Evolutionary conservation across 2,113 vertebrate genomes (phyloP), one percentile per base, ranked within the genome.

Genomic region (Ia io): DNA sequence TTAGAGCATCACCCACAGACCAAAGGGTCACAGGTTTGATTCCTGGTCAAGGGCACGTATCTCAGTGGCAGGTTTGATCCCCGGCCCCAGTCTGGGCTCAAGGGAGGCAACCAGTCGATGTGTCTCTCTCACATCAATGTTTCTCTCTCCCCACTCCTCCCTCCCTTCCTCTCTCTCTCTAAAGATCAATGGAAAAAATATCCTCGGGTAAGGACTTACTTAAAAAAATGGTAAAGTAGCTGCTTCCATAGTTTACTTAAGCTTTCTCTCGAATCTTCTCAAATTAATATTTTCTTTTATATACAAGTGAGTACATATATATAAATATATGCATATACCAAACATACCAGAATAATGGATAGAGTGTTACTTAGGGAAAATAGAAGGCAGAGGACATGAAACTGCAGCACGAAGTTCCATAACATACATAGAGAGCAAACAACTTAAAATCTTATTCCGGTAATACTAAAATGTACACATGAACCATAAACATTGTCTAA

Each of bases 261-360:
- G 87, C 65, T 91, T 95, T 73, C 56, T 84, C 92, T 95, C 71
- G 25, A 92, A 85, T 90, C 70, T 84, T 74, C 76, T 91, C 42
- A 96, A 95, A 94, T 96, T 95, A 95, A 47, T 76, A 47, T 93
- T 96, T 95, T 93, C 61, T 91, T 95, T 87, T 89, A 86, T 93
- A 67, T 79, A 49, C 88, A 65, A 93, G 44, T 93, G 17, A 84
- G 53, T 87, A 42, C 30, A 89, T 67, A 77, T 79, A 40, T 74
- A 65, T 79, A 73, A 88, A 84, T 85, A 71, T 61, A 30, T 49
- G 32, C 40, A 91, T 42, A 94, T 88, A 47, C 51, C 77, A 97
- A 88, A 85, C 90, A 73, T 77, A 93, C 18, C 35, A 93, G 88
- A 92, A 90, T 90, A 83, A 61, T 90, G 35, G 14, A 32, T 37